Evolutionary conservation across 2,888 invertebrate species (phyloP).

Genomic region (Belgica antarctica): DNA sequence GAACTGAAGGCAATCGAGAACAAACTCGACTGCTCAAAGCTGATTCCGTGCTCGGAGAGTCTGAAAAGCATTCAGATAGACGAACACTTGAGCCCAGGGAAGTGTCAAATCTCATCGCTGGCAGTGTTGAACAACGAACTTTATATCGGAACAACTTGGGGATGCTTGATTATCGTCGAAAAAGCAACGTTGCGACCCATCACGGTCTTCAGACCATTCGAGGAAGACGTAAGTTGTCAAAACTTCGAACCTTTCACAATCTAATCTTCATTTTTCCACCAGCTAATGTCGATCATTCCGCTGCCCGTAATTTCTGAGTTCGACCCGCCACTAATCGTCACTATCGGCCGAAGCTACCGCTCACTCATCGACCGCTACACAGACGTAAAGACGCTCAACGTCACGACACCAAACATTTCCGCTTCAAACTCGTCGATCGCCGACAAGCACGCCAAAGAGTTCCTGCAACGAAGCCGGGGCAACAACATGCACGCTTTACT

Average conservation of each 20-base stretch:
- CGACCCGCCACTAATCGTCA: conserved; percentile 63
- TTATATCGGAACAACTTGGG: conserved; percentile 91
- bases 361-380: conserved; percentile 68
- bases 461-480: conserved; percentile 44
- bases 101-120: conserved; percentile 66
- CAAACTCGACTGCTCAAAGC: conserved; percentile 85
- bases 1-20: conserved; percentile 66
- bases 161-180: conserved; percentile 88
- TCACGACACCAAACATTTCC: conserved; percentile 49
- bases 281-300: conserved; percentile 46
- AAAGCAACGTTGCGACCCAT: conserved; percentile 76
- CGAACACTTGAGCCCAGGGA: conserved; percentile 74
- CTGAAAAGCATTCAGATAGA: conserved; percentile 87
- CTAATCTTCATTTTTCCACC: background rate
- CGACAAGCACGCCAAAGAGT: conserved; percentile 42
- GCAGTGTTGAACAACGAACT: conserved; percentile 67
- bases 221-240: conserved; percentile 65
- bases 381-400: conserved; percentile 56
- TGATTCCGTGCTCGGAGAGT: conserved; percentile 89
- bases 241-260: background rate
- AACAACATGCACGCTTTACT: conserved; percentile 65
- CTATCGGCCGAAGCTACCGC: conserved; percentile 81
- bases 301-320: conserved; percentile 54
- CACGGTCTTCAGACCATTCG: conserved; percentile 88
- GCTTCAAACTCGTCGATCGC: conserved; percentile 47